phyloP scores from a whole-genome alignment of 2,888 invertebrate species.

The Scotopteryx bipunctaria region DNA sequence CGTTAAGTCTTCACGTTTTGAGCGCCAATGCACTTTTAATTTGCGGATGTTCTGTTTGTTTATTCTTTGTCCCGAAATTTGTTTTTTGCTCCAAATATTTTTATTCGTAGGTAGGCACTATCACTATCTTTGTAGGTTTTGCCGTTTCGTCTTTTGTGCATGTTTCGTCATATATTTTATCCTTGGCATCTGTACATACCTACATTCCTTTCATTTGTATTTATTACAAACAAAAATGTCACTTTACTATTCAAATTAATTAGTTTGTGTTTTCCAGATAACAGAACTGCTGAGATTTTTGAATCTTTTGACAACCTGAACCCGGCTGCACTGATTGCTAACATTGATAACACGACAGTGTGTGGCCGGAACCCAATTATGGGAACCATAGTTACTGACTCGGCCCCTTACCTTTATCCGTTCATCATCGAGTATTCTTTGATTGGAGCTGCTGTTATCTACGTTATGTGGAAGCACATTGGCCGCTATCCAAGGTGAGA shows the following conservation, averaged over 20 bases:
- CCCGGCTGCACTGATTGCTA: constrained; percentile 84
- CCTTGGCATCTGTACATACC: constrained; percentile 14
- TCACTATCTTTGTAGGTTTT: constrained; percentile 30
- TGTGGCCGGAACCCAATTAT: constrained; percentile 94
- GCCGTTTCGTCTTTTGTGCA: constrained; percentile 44
- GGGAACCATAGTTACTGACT: constrained; percentile 96
- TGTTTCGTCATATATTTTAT: constrained; percentile 29
- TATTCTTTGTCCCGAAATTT: constrained; percentile 19
- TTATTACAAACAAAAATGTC: background rate
- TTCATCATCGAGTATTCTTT: constrained; percentile 98
- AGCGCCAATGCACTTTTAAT: constrained; percentile 72
- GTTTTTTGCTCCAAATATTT: constrained; percentile 22
- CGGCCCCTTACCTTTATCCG: constrained; percentile 97
- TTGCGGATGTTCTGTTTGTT: constrained; percentile 50
- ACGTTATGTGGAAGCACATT: constrained; percentile 98
- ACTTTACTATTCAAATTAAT: background rate
- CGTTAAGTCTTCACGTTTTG: constrained; percentile 63
- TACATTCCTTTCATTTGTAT: background rate
- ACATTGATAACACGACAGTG: constrained; percentile 82
- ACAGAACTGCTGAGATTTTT: constrained; percentile 72
- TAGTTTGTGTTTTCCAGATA: constrained; percentile 55
- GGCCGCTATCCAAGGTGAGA: constrained; percentile 92
- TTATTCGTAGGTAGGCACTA: constrained; percentile 26
- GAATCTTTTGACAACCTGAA: constrained; percentile 84
- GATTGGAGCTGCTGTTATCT: constrained; percentile 97